Evolutionary conservation across 2,797 vertebrate species (phyloP), one percentile per base, ranked within the genome.

Genomic region (Falco berigora): DNA sequence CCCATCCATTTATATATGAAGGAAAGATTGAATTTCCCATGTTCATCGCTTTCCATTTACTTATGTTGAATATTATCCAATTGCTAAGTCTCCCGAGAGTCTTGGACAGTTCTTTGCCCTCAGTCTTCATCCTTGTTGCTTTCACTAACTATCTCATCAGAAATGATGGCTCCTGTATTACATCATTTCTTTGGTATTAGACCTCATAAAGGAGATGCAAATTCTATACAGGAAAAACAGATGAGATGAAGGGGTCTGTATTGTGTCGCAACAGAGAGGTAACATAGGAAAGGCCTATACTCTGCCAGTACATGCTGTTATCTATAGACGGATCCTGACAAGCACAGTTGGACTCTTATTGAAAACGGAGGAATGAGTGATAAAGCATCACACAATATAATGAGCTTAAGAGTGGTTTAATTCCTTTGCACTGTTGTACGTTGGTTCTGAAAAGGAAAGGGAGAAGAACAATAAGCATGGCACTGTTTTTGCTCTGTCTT

Each of bases 301-400:
- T n/a, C 68, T 95, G 91, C 73, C 53, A 78, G 68, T 40, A 63
- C 89, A 52, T 69, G 90, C 83, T 82, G n/a, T 75, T 92, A 55
- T 79, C 72, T 86, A 8, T n/a, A 62, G 87, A 52, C 73, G 75
- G 62, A 92, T 91, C 91, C 90, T 92, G 76, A 94, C 89, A 95
- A 94, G 90, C 79, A 78, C 66, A 42, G 22, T 81, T 95, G 91
- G 92, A 71, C 72, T 91, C 75, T 80, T 77, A 32, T 3, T 88
- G 76, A 36, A 88, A 94, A 28, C 47, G 62, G 89, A 83, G 55
- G 67, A 83, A 71, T 69, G 69, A 88, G 79, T 91, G 62, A 86
- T 50, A 94, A 91, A 94, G 62, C 69, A 73, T 86, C 85, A 42
- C 73, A 78, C 38, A 52, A 12, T 84, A 32, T 50, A 67, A 72